Base-by-base conservation (phyloP, 2,888 invertebrate species). In the Spodoptera littoralis region DNA sequence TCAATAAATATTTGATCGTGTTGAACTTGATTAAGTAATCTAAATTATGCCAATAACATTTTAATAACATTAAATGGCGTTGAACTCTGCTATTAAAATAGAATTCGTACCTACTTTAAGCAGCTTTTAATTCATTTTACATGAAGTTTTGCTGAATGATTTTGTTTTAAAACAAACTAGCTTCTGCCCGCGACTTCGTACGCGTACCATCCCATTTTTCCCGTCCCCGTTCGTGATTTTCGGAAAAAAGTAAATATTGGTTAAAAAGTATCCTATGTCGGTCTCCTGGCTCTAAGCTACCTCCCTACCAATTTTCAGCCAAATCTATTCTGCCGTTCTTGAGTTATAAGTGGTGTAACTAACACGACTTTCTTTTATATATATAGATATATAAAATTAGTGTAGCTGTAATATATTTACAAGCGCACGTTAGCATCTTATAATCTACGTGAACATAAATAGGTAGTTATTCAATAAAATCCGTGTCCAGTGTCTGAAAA, bases 401-500 rank as follows among this genome's bases (percentile, higher is more conserved):
- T 50, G 54, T 60, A 58, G 56, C 18, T 18, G 27, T 60, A 61
- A 9, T 58, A 9, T 58, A 68, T 65, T 62, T 62, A 60, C 52
- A 64, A 62, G 18, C 56, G 43, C 49, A 53, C 47, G 69, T 77
- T 56, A 66, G 64, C 52, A 67, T 70, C 54, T 66, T 76, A 73
- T 70, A 60, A 76, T 52, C 47, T 65, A 53, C 49, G 54, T 53
- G 64, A 46, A 76, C 56, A 70, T 60, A 56, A 72, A 63, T 66
- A 52, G 58, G 46, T 62, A 67, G 65, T 67, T 74, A 76, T 71
- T 74, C 65, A 76, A n/a, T n/a, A n/a, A n/a, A 77, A 70, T 76
- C 30, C 51, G 51, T 49, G 48, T 51, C 56, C 58, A 47, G 55
- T 55, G 36, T 64, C 56, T 52, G 70, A 56, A 74, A 74, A 52